Evolutionary conservation across 1,140 invertebrate genomes (phyloP).

Genomic region (Helicoverpa zea): DNA sequence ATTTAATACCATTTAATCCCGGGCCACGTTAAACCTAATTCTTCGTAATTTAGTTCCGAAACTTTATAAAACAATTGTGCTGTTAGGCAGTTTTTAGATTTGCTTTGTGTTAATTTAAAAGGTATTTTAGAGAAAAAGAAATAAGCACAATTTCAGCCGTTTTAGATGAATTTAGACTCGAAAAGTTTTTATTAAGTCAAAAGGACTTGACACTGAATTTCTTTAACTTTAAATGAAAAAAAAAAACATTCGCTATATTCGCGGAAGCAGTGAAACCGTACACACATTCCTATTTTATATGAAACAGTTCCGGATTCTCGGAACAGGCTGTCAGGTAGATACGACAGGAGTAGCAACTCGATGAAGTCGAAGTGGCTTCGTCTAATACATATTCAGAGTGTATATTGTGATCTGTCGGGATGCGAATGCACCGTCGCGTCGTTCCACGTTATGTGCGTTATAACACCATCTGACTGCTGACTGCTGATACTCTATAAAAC

Average conservation of each 20-base stretch:
- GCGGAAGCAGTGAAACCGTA: too few relatives aligned
- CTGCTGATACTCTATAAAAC: not conserved
- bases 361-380: slow-evolving; percentile 6
- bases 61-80: not conserved
- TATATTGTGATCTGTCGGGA: slow-evolving; percentile 25
- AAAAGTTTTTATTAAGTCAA: too few relatives aligned
- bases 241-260: too few relatives aligned
- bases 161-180: not conserved
- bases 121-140: not conserved
- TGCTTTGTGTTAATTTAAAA: not conserved
- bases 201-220: too few relatives aligned
- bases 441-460: not conserved
- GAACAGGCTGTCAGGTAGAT: not conserved
- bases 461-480: not conserved
- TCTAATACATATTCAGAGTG: slow-evolving; percentile 43
- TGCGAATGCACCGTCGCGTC: not conserved
- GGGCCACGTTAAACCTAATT: not conserved
- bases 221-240: too few relatives aligned
- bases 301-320: not conserved
- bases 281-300: too few relatives aligned
- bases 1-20: slow-evolving; percentile 2
- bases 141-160: not conserved
- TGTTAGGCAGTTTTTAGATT: not conserved
- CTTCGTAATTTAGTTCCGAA: not conserved
- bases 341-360: not conserved